These are phyloP conservation scores for Dysdera silvatica DNA, from an alignment of 1,140 invertebrate species.

Conservation along the genomic window DNA sequence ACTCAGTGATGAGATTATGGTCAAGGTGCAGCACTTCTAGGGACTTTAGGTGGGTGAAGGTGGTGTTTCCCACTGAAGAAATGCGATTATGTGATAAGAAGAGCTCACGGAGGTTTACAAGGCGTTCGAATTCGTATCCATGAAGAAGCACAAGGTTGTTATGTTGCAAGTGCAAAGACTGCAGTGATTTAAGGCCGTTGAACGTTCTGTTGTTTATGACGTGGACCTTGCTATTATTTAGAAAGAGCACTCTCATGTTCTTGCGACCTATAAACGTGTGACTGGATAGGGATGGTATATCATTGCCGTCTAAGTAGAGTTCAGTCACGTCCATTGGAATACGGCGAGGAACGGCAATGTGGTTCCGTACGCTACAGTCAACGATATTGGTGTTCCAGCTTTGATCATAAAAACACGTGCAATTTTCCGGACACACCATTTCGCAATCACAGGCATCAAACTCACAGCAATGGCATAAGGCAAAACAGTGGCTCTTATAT, in stretches of 20 bases:
- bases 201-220: conserved; percentile 85
- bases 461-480: conserved; percentile 85
- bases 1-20: conserved; percentile 70
- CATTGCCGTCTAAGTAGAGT: conserved; percentile 82
- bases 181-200: conserved; percentile 72
- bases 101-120: conserved; percentile 70
- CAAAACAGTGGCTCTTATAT: conserved; percentile 87
- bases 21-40: conserved; percentile 73
- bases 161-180: conserved; percentile 73
- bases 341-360: conserved; percentile 60
- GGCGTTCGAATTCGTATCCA: conserved; percentile 81
- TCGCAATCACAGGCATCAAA: conserved; percentile 91
- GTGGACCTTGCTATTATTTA: conserved; percentile 76
- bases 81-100: conserved; percentile 81
- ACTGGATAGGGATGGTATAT: conserved; percentile 70
- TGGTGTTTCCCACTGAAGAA: conserved; percentile 66
- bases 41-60: conserved; percentile 64
- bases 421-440: conserved; percentile 86
- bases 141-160: conserved; percentile 69
- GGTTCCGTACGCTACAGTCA: conserved; percentile 58
- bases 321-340: conserved; percentile 91
- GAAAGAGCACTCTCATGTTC: conserved; percentile 73
- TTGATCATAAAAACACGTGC: conserved; percentile 76
- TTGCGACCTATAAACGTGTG: conserved; percentile 86
- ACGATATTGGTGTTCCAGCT: conserved; percentile 90